Base-by-base conservation (phyloP, 2,888 invertebrate genomes). In the Lepidocyrtinus sp. region DNA sequence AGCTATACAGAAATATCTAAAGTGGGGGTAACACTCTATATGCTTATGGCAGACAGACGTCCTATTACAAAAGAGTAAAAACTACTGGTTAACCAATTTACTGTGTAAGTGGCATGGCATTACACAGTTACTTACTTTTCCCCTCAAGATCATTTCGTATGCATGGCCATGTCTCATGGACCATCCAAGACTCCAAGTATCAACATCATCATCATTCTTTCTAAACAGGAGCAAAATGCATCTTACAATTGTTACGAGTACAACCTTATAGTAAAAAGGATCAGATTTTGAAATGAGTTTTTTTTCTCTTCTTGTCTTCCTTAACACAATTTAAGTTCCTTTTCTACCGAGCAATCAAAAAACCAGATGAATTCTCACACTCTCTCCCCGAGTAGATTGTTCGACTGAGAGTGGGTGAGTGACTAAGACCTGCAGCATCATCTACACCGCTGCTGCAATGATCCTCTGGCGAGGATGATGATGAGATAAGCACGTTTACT, bases 21-120 rank as follows among this genome's bases (percentile, higher is more conserved):
- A 27, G 64, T n/a, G n/a, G 21, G n/a, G 61, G 21, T 59, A n/a
- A n/a, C n/a, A n/a, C n/a, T n/a, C n/a, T n/a, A n/a, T n/a, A n/a
- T 71, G 64, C 71, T 22, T 61, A 71, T 45, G 45, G 46, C 72
- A 77, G 67, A 77, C 77, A 77, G 77, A 77, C 77, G 71, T 77
- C 77, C 72, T 77, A 77, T 77, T 77, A 77, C 77, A 77, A 72
- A 71, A 72, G 72, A 65, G 36, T 36, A 36, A 72, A 71, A 72
- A 77, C 77, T 77, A 77, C 77, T 77, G 77, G 77, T 77, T 77
- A 76, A 77, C 77, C 77, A 77, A 77, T 77, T 77, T 77, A 77
- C 77, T 77, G 24, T 72, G 59, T 77, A 77, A 77, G 77, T 72
- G 77, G 72, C 77, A 36, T 77, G 72, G 65, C 72, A 77, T 77